These are phyloP conservation scores for Copsychus sechellarum DNA, from an alignment of 2,113 vertebrate species.

Conservation along the genomic window DNA sequence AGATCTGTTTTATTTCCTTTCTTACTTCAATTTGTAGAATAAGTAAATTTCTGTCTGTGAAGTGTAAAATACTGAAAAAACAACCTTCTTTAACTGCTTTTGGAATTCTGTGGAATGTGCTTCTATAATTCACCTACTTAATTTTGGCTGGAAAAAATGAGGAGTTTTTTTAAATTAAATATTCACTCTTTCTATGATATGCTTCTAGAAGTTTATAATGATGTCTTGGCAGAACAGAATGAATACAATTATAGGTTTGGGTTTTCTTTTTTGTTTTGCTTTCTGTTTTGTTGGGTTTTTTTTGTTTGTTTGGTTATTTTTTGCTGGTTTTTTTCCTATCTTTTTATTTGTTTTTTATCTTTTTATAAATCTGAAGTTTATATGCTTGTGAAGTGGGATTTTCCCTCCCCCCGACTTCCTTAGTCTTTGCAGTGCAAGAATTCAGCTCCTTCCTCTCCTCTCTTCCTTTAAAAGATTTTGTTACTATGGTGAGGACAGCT, in stretches of 20 bases:
- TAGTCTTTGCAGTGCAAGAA: neutral
- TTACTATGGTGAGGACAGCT: conserved; percentile 58
- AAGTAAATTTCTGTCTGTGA: neutral
- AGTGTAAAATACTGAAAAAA: neutral
- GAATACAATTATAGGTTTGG: neutral
- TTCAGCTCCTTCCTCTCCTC: neutral
- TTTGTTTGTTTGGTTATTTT: neutral
- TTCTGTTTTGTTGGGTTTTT: neutral
- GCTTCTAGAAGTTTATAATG: neutral
- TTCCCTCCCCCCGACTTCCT: neutral
- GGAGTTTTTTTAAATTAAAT: neutral
- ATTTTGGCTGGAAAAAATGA: neutral
- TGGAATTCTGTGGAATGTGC: neutral
- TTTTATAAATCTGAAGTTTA: neutral
- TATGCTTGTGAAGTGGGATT: neutral
- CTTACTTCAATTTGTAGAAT: neutral
- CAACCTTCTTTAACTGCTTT: neutral
- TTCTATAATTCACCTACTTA: neutral
- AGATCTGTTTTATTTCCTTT: neutral
- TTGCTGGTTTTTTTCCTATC: neutral
- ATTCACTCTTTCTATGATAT: neutral
- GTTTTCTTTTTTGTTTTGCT: neutral
- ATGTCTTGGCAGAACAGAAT: neutral
- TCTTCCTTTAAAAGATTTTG: neutral
- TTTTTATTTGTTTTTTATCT: neutral